These are phyloP conservation scores for Malacosoma neustria DNA, from an alignment of 2,888 invertebrate genomes.

Conservation along the genomic window DNA sequence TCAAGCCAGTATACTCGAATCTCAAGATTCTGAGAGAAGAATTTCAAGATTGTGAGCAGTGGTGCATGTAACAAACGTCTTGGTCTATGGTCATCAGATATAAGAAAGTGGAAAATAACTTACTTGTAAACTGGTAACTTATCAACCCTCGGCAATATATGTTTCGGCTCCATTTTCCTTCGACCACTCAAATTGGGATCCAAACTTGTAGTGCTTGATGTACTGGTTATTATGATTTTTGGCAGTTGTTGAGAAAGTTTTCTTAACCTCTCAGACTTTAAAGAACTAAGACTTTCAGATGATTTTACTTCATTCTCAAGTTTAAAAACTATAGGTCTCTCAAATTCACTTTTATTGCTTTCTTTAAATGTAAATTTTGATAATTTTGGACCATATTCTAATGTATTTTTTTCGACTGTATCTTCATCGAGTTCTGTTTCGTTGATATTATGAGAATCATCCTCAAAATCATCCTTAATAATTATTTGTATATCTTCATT, in stretches of 20 bases:
- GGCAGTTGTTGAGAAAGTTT: constrained; percentile 53
- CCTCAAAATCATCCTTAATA: neutral
- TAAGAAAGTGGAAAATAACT: too few relatives aligned
- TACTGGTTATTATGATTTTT: constrained; percentile 59
- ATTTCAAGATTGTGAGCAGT: too few relatives aligned
- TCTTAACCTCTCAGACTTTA: constrained; percentile 45
- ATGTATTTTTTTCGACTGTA: neutral
- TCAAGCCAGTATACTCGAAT: too few relatives aligned
- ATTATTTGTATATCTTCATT: neutral
- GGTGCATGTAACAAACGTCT: too few relatives aligned
- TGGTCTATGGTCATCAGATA: too few relatives aligned
- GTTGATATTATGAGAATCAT: neutral
- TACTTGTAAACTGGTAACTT: neutral
- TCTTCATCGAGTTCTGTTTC: neutral
- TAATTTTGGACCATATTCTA: neutral
- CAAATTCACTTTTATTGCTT: constrained; percentile 1
- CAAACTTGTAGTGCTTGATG: constrained; percentile 49
- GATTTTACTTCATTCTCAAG: constrained; percentile 43
- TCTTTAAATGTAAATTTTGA: neutral
- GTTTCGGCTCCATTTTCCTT: constrained; percentile 6
- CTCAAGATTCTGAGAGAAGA: too few relatives aligned
- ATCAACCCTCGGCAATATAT: neutral
- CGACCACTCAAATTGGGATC: constrained; percentile 10
- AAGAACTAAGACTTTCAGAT: constrained; percentile 33
- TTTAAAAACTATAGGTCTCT: constrained; percentile 23